Percentiles rank a stretch among this genome's conserved stretches.
These are phyloP conservation scores for Cecropterus lyciades DNA, from an alignment of 1,140 invertebrate species.

Conservation along the genomic window DNA sequence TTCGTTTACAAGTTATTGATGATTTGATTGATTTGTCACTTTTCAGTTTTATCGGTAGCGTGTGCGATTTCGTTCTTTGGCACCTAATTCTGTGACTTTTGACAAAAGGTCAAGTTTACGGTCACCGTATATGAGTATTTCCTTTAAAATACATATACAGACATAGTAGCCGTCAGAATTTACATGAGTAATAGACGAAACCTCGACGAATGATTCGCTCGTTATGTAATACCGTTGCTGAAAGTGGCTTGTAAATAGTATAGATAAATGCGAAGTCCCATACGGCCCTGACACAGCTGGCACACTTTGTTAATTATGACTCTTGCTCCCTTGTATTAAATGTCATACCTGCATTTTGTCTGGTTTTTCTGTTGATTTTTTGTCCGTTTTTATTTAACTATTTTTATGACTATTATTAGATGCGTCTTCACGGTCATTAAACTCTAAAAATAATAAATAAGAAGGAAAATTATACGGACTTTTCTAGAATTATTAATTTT, in stretches of 20 bases:
- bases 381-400: slow-evolving; percentile 2
- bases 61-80: slow-evolving; percentile 60
- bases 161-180: not conserved
- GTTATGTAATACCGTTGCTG: slow-evolving; percentile 76
- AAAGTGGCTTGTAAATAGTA: slow-evolving; percentile 63
- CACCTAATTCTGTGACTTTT: slow-evolving; percentile 55
- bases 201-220: slow-evolving; percentile 41
- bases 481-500: too few relatives aligned
- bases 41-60: slow-evolving; percentile 30
- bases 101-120: slow-evolving; percentile 75
- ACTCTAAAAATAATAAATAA: slow-evolving; percentile 4
- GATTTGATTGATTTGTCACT: slow-evolving; percentile 12
- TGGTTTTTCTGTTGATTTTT: not conserved
- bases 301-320: slow-evolving; percentile 42
- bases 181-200: slow-evolving; percentile 4
- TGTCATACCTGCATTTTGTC: slow-evolving; percentile 22
- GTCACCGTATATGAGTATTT: slow-evolving; percentile 36
- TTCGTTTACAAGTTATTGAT: not conserved
- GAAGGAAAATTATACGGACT: not conserved
- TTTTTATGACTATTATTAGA: slow-evolving; percentile 12
- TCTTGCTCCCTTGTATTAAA: slow-evolving; percentile 37
- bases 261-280: slow-evolving; percentile 46
- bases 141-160: slow-evolving; percentile 5
- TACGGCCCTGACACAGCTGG: slow-evolving; percentile 75
- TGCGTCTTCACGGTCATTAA: slow-evolving; percentile 27